phyloP scores from a whole-genome alignment of 2,888 invertebrate genomes.

The Apamea epomidion region DNA sequence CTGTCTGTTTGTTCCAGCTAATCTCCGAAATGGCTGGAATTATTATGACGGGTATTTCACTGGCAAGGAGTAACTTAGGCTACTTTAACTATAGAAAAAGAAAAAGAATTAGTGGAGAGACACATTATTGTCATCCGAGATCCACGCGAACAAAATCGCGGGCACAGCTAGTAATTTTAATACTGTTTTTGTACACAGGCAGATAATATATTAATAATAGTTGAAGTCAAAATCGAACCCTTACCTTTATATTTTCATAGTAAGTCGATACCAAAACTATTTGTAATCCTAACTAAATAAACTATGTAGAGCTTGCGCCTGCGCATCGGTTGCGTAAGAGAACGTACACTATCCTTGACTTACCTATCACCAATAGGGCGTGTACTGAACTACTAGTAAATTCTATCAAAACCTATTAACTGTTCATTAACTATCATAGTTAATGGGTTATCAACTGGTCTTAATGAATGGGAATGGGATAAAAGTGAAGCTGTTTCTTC shows the following conservation, averaged over 20 bases:
- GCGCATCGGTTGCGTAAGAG: constrained; percentile 62
- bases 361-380: constrained; percentile 54
- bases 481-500: constrained; percentile 15
- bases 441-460: constrained; percentile 7
- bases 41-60: background rate
- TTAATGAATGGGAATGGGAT: constrained; percentile 4
- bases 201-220: background rate
- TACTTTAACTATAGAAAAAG: background rate
- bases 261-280: constrained; percentile 16
- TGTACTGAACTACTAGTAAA: constrained; percentile 40
- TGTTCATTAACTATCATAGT: constrained; percentile 8
- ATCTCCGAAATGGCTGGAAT: background rate
- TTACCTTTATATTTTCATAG: constrained; percentile 14
- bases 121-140: background rate
- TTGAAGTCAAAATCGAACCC: background rate
- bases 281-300: constrained; percentile 44
- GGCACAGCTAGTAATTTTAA: background rate
- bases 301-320: constrained; percentile 44
- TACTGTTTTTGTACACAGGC: background rate
- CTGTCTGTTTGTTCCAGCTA: background rate
- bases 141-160: background rate
- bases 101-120: background rate
- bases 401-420: constrained; percentile 30
- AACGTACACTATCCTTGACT: constrained; percentile 63
- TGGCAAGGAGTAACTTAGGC: background rate